Evolutionary conservation across 2,113 vertebrate species (phyloP).

Genomic region (Eubucco bourcierii): DNA sequence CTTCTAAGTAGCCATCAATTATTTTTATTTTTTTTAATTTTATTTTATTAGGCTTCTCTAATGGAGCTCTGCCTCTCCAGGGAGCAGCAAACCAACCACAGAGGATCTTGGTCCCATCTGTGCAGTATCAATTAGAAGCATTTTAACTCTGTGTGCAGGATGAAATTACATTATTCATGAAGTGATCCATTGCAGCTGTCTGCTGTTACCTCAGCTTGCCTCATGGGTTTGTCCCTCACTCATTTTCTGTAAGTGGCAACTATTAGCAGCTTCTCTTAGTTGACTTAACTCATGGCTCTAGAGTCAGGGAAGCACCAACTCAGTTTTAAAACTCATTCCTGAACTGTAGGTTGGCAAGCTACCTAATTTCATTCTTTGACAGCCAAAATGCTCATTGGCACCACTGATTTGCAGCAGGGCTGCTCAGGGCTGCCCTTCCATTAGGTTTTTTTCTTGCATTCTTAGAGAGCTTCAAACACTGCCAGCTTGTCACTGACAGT

Average conservation of each 20-base stretch:
- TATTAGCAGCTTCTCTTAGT: not conserved
- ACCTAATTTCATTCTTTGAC: not conserved
- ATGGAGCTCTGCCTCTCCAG: conserved; percentile 28
- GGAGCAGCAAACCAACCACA: not conserved
- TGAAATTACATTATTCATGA: conserved; percentile 40
- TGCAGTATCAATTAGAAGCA: conserved; percentile 21
- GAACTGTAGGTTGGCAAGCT: not conserved
- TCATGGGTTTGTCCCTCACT: not conserved
- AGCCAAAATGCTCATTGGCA: not conserved
- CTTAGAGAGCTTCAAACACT: not conserved
- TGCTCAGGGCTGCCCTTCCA: not conserved
- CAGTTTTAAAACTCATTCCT: not conserved
- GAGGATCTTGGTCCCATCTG: conserved; percentile 39
- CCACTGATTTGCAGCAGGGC: too few relatives aligned
- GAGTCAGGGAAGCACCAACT: not conserved
- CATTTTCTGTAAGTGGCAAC: not conserved
- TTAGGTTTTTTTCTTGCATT: not conserved
- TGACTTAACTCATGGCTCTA: not conserved
- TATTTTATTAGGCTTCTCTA: not conserved
- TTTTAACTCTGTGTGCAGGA: conserved; percentile 22
- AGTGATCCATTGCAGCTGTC: not conserved
- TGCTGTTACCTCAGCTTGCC: not conserved
- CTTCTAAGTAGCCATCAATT: not conserved
- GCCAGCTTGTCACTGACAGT: not conserved
- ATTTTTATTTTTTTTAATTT: not conserved